Evolutionary conservation across 2,797 vertebrate genomes (phyloP).

Genomic region (Limnodromus scolopaceus): DNA sequence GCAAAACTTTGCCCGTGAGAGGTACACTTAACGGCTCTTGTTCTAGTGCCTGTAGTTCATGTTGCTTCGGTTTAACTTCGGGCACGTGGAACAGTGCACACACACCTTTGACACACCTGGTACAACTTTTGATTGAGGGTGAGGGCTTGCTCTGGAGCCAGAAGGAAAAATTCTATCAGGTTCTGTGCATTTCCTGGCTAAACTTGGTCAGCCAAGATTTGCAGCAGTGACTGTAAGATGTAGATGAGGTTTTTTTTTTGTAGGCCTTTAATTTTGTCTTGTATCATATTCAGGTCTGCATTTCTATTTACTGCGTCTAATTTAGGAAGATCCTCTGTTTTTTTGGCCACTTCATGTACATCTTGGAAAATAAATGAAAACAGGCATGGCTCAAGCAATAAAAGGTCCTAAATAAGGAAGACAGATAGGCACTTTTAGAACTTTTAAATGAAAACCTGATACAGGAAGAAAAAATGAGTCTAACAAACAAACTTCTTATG

Average conservation of each 20-base stretch:
- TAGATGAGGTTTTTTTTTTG: not conserved
- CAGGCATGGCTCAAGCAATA: not conserved
- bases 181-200: not conserved
- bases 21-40: not conserved
- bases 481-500: slow-evolving; percentile 22
- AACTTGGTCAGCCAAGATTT: not conserved
- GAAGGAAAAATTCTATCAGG: not conserved
- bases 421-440: not conserved
- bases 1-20: not conserved
- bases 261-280: not conserved
- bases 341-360: not conserved
- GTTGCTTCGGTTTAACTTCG: not conserved
- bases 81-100: not conserved
- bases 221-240: not conserved
- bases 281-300: not conserved
- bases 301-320: not conserved
- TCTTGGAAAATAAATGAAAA: slow-evolving; percentile 52
- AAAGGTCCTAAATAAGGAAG: slow-evolving; percentile 18
- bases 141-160: not conserved
- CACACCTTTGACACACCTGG: not conserved
- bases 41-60: not conserved
- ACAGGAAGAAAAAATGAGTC: slow-evolving; percentile 1
- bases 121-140: not conserved
- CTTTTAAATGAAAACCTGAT: slow-evolving; percentile 41
- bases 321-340: not conserved